Base-by-base conservation (phyloP, 2,113 vertebrate species). In the Emydura subglobosa region DNA sequence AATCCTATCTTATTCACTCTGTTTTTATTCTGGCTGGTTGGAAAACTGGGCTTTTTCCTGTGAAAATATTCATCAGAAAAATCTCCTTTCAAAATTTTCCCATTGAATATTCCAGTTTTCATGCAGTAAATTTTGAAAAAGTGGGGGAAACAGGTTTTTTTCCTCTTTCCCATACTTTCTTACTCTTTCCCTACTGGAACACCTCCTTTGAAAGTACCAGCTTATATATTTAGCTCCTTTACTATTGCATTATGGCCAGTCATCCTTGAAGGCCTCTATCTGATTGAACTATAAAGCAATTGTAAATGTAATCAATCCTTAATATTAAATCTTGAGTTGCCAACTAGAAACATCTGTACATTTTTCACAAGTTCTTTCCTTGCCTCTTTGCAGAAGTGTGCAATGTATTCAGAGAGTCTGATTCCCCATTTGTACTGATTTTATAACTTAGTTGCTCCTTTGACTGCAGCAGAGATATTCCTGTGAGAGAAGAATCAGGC, bases 401-500 rank as follows among this genome's bases (percentile, higher is more conserved):
- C 31, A 61, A 13, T 78, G 2, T 79, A 68, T 24, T 12, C 82
- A 76, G 7, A 16, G 13, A 42, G 49, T 82, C 39, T 85, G 39
- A 2, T 3, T 39, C 85, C 83, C 88, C 79, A 51, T 85, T 82
- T 92, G 65, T 78, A 17, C 91, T 78, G 54, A 65, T 65, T 65
- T 65, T 31, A 31, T 65, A 34, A 14, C 2, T 65, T 7, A 95
- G 44, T 85, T 86, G 86, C 50, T 42, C 13, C 57, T 86, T 19
- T 55, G 51, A 51, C 72, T 91, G 82, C 44, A 87, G 88, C 57
- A 76, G 8, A 21, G 5, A 82, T 49, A 44, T 59, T 86, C 49
- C 82, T 86, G 16, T 21, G 53, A 90, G 57, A 91, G 83, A 54
- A 88, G 84, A 94, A 86, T 50, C 25, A 85, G 44, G 44, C 7